Evolutionary conservation across 2,888 invertebrate genomes (phyloP).

Genomic region (Drosophila quasianomalipes): DNA sequence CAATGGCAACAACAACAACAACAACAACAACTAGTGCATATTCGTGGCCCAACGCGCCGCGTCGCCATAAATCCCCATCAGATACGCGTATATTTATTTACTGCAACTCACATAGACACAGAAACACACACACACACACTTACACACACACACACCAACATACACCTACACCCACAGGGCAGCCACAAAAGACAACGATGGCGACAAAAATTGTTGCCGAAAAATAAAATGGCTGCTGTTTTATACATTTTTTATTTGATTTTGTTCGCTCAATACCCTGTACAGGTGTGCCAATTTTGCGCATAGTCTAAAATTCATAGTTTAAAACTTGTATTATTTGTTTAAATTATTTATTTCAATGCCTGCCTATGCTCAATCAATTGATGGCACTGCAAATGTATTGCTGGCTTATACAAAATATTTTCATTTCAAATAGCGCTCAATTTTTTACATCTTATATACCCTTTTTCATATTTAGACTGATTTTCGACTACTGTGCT

Average conservation of each 20-base stretch:
- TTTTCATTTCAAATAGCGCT: slow-evolving; percentile 27
- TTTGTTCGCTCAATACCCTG: slow-evolving; percentile 39
- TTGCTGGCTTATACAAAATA: slow-evolving; percentile 3
- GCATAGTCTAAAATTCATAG: background rate
- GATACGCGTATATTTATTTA: slow-evolving; percentile 81
- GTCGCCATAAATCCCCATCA: slow-evolving; percentile 80
- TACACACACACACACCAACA: background rate
- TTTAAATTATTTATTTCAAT: background rate
- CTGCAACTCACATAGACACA: slow-evolving; percentile 71
- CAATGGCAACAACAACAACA: slow-evolving; percentile 30
- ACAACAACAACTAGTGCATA: slow-evolving; percentile 58
- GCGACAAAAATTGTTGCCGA: slow-evolving; percentile 77
- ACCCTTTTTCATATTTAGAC: background rate
- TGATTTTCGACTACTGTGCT: slow-evolving; percentile 8
- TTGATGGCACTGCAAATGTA: slow-evolving; percentile 24
- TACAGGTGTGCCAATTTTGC: slow-evolving; percentile 38
- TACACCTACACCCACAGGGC: slow-evolving; percentile 16
- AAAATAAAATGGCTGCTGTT: slow-evolving; percentile 76
- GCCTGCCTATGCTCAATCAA: background rate
- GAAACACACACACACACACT: slow-evolving; percentile 37
- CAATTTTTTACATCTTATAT: slow-evolving; percentile 6
- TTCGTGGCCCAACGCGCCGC: slow-evolving; percentile 58
- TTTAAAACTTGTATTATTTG: background rate
- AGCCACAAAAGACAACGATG: slow-evolving; percentile 57
- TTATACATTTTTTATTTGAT: slow-evolving; percentile 67